Evolutionary conservation across 2,888 invertebrate genomes (phyloP).

Genomic region (Prionchulus punctatus): DNA sequence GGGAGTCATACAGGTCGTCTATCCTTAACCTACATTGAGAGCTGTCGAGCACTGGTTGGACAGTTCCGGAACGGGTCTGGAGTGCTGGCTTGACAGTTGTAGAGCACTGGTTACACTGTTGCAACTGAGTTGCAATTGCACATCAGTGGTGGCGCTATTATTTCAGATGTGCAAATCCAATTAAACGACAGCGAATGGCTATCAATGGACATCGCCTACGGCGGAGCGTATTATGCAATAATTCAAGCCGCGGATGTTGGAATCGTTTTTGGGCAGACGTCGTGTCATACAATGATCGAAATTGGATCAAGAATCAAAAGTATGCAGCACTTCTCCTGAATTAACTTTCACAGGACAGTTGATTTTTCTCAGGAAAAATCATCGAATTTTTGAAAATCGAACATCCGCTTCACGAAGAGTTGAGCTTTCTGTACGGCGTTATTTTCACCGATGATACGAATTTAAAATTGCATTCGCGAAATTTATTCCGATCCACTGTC

Average conservation of each 20-base stretch:
- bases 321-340: constrained; percentile 1
- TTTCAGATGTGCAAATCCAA: not conserved
- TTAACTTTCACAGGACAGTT: too few species aligned
- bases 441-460: constrained; percentile 35
- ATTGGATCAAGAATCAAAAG: constrained; percentile 20
- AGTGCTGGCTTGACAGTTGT: too few species aligned
- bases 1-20: too few species aligned
- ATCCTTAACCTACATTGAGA: too few species aligned
- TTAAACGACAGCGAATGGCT: constrained; percentile 1
- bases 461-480: constrained; percentile 7
- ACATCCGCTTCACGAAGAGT: constrained; percentile 29
- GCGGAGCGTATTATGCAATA: constrained; percentile 36
- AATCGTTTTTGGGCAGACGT: constrained; percentile 20
- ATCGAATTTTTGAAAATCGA: constrained; percentile 11
- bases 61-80: too few species aligned
- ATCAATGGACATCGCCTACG: constrained; percentile 31
- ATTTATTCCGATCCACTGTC: constrained; percentile 19
- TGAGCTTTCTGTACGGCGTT: constrained; percentile 34
- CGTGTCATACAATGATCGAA: constrained; percentile 16
- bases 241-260: constrained; percentile 22
- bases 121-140: not conserved
- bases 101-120: not conserved
- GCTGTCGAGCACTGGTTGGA: too few species aligned
- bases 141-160: not conserved
- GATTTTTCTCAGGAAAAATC: not conserved